Percentiles rank a stretch among this genome's conserved stretches.
Conservation (phyloP, 2,113 vertebrate species). For the Climacteris rufus region DNA sequence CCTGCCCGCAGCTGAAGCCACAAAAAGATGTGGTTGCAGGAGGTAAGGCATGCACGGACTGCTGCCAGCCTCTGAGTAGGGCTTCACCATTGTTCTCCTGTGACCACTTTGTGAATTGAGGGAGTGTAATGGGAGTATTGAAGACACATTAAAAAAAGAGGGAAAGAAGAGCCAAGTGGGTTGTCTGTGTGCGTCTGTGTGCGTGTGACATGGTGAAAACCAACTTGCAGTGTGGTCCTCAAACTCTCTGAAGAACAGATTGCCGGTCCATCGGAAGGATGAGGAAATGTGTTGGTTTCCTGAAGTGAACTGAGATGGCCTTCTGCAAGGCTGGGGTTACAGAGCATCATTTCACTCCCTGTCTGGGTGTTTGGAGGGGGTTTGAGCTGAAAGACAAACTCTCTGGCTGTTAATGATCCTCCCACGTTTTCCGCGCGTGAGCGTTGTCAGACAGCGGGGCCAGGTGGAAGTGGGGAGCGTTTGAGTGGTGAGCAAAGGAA, state of each 20-base stretch:
- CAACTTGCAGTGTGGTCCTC: neutral
- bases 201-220: rapidly evolving
- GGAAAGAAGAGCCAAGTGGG: neutral
- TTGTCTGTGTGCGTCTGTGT: neutral
- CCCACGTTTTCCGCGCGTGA: neutral
- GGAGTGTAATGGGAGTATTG: neutral
- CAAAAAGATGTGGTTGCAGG: neutral
- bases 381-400: neutral
- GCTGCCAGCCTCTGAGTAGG: neutral
- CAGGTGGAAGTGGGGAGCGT: neutral
- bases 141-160: rapidly evolving
- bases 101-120: neutral
- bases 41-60: rapidly evolving
- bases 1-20: neutral
- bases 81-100: neutral
- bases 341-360: neutral
- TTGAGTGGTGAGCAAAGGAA: neutral
- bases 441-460: neutral
- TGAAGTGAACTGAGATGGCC: neutral
- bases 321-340: neutral
- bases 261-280: rapidly evolving
- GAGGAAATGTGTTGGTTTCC: neutral
- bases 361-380: neutral
- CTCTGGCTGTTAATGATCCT: neutral
- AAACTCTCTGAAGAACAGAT: neutral